Conservation (phyloP, 2,113 vertebrate species). For the Leptocoma aspasia region DNA sequence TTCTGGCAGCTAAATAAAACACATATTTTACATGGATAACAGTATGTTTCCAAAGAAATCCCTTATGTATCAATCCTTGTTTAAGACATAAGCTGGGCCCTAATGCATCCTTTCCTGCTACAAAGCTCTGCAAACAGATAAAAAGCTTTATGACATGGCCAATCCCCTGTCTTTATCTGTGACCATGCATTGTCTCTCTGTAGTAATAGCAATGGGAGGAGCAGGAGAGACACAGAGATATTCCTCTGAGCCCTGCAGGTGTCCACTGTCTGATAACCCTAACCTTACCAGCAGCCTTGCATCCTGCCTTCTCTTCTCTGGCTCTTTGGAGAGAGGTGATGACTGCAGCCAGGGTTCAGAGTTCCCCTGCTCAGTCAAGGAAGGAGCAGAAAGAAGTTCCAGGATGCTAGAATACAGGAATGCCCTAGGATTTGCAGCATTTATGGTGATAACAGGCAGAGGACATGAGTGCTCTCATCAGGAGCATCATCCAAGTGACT, state of each 20-base stretch:
- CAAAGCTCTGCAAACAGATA: neutral
- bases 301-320: neutral
- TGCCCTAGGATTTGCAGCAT: neutral
- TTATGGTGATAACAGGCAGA: neutral
- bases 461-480: rapidly evolving
- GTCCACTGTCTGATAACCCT: neutral
- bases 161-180: neutral
- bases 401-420: neutral
- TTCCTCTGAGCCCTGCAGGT: neutral
- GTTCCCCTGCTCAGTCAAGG: neutral
- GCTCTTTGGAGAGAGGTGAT: neutral
- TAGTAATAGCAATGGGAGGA: neutral
- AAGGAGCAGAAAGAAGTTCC: neutral
- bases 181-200: neutral
- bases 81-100: neutral
- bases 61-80: neutral
- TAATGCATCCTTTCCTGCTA: neutral
- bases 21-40: neutral
- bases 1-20: neutral
- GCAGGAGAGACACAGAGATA: neutral
- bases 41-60: neutral
- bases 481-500: neutral
- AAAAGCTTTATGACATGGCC: neutral
- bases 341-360: neutral
- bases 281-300: neutral